Evolutionary conservation across 2,113 vertebrate genomes (phyloP).

Genomic region (Rafetus swinhoei): DNA sequence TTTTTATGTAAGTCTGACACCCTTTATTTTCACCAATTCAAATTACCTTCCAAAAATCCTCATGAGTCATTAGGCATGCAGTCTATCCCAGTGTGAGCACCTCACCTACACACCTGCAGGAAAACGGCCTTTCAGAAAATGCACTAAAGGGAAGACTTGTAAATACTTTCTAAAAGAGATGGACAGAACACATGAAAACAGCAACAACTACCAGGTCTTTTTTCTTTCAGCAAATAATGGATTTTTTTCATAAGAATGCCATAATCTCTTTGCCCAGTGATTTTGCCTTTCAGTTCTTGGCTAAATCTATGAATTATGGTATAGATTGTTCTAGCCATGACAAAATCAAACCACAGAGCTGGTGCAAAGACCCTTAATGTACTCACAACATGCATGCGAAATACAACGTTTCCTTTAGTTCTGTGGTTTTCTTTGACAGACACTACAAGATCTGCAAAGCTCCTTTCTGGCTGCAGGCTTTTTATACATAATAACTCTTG

Average conservation of each 20-base stretch:
- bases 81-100: neutral
- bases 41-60: conserved; percentile 24
- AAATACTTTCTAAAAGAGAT: neutral
- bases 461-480: conserved; percentile 13
- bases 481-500: conserved; percentile 57
- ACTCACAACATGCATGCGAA: neutral
- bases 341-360: neutral
- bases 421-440: conserved; percentile 26
- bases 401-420: conserved; percentile 25
- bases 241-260: neutral
- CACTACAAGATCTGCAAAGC: conserved; percentile 36
- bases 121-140: neutral
- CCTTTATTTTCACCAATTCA: neutral
- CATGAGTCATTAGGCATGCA: conserved; percentile 30
- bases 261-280: neutral
- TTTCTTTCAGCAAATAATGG: neutral
- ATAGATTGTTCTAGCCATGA: neutral
- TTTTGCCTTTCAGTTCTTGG: conserved; percentile 17
- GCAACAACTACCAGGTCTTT: neutral
- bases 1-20: conserved; percentile 42
- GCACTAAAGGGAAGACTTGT: neutral
- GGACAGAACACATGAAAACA: neutral
- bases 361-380: neutral
- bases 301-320: neutral
- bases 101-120: conserved; percentile 31